Evolutionary conservation across 2,888 invertebrate species (phyloP), one percentile per base, ranked within the genome.

Genomic region (Ennomos erosarius): DNA sequence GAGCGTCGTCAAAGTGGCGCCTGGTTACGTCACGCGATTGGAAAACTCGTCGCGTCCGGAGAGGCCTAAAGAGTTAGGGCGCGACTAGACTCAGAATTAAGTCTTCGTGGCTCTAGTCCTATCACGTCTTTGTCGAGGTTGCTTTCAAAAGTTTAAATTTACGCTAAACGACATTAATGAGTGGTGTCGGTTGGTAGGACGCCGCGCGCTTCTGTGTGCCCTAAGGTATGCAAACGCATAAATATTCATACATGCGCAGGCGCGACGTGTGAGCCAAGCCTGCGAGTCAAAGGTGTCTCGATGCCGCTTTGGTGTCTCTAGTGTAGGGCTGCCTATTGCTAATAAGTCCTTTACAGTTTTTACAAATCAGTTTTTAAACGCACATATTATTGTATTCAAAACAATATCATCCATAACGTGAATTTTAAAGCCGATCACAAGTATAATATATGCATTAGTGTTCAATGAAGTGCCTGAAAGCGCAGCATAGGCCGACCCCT

Each of bases 1-100:
- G 61, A 68, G 56, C 72, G 76, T 77, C 87, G 86, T 77, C 85
- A 72, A 67, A 56, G 69, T 75, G 89, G 89, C 90, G 91, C 88
- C 90, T 76, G 71, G 78, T 91, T 88, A 87, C 89, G 87, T 90
- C 87, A 91, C 74, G 67, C 76, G 74, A 84, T 86, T 85, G 87
- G 87, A 89, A 89, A 90, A 84, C 84, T 87, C 76, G 81, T 73
- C 79, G 82, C 79, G 83, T 80, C 75, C 65, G 68, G 69, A 70
- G 74, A 77, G 77, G 78, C 79, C 81, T 78, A 81, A 86, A 84
- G 76, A 80, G 75, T 72, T 71, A 75, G 71, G 71, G 71, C 78
- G 81, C 80, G 84, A 79, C 76, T 74, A 71, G 85, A 87, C 84
- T 87, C 65, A 60, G 74, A 87, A 87, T 80, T 72, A 80, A 78